Evolutionary conservation across 2,797 vertebrate species (phyloP), one percentile per base, ranked within the genome.

Genomic region (Syngnathus rostellatus): DNA sequence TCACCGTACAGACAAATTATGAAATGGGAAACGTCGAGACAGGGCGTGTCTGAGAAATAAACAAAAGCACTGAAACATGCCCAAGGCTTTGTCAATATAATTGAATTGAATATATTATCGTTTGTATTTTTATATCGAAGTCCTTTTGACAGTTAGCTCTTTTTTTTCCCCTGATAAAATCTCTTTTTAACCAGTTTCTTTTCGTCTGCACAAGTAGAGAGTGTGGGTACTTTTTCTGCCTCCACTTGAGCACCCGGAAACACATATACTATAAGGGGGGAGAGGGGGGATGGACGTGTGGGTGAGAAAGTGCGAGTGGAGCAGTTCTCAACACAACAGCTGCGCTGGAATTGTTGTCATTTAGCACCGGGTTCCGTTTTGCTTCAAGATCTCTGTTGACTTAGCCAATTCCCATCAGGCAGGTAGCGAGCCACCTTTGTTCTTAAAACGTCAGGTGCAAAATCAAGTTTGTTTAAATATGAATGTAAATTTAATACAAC

Each of bases 281-380:
- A 25, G 25, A 0, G 23, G 23, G 2, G 21, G 10, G 11, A 23
- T 23, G 10, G 11, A 23, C 1, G 23, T 23, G 23, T 23, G 54
- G 62, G 73, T 64, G 70, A 60, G 53, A 66, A 65, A 70, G 73
- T 78, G 64, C 31, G 2, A 2, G 40, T 31, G 64, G 67, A 66
- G 53, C 51, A 67, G 64, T 61, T 73, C 43, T 68, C 62, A 65
- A 72, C 61, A 38, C 1, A 59, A 21, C 64, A 78, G 70, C 69
- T 65, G 64, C 60, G 66, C 60, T 43, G 25, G 41, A 65, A 50
- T 46, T 61, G 43, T 72, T 70, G 65, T 57, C 39, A 64, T 61
- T 61, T 6, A 11, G 9, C n/a, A 12, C 59, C 38, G 19, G 37
- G 39, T 60, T 45, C 40, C 63, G 58, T 12, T 43, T 68, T 70